Percentiles rank a stretch among this genome's conserved stretches.
Evolutionary conservation across 2,113 vertebrate genomes (phyloP).

Genomic region (Pimephales promelas): DNA sequence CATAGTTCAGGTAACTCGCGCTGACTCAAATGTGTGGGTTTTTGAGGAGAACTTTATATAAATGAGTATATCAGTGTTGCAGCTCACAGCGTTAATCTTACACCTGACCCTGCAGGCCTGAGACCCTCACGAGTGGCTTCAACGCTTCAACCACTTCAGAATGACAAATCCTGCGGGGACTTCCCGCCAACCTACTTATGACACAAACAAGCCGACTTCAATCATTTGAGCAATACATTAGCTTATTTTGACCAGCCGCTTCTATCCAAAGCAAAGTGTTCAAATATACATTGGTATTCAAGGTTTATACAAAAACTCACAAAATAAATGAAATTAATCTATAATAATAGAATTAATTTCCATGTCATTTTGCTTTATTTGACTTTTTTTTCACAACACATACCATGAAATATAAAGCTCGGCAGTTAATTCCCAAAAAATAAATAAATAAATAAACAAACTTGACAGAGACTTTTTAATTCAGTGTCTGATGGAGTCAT

Average conservation of each 20-base stretch:
- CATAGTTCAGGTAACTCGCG: neutral
- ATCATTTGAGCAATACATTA: neutral
- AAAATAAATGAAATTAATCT: neutral
- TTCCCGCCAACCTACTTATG: neutral
- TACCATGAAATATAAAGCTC: no score
- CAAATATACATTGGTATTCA: neutral
- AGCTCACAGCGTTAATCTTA: neutral
- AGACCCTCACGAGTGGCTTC: neutral
- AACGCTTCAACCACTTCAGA: neutral
- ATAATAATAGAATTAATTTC: no score
- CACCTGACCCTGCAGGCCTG: neutral
- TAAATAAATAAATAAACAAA: no score
- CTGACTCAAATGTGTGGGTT: conserved; percentile 32
- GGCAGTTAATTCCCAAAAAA: no score
- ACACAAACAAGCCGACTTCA: neutral
- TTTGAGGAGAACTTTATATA: neutral
- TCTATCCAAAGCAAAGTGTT: neutral
- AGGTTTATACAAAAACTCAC: neutral
- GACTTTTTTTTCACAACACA: no score
- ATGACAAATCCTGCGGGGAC: neutral
- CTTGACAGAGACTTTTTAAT: no score
- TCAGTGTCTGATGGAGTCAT: no score
- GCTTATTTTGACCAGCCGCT: neutral
- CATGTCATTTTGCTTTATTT: no score
- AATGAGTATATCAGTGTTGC: neutral